These are phyloP conservation scores for Micropoecilia bifurca DNA, from an alignment of 2,797 vertebrate species.

Conservation along the genomic window DNA sequence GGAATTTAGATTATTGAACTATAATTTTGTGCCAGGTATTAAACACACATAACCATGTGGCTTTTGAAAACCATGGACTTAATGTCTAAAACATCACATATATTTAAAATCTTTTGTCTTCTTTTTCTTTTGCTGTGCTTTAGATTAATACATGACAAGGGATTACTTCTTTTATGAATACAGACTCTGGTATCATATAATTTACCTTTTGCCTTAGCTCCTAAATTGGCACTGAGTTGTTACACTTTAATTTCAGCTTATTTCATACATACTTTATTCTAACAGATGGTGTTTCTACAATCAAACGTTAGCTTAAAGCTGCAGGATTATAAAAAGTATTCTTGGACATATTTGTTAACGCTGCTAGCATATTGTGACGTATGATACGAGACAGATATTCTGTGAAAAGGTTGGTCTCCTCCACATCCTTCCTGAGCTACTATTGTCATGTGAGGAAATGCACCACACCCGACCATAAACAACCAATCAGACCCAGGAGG, in stretches of 20 bases:
- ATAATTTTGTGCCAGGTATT: neutral
- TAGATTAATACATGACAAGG: neutral
- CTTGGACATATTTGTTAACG: too few species aligned
- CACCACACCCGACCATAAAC: too few species aligned
- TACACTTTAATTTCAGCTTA: neutral
- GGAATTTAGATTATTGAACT: neutral
- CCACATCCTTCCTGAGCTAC: too few species aligned
- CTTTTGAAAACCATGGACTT: neutral
- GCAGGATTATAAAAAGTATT: too few species aligned
- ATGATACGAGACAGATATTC: too few species aligned
- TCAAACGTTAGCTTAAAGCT: neutral
- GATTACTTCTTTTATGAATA: neutral
- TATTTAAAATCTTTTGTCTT: neutral
- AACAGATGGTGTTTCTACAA: constrained; percentile 2
- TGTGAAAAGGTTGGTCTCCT: too few species aligned
- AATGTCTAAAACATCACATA: neutral
- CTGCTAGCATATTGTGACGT: too few species aligned
- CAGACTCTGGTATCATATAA: neutral
- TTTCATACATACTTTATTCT: neutral
- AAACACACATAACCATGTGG: neutral
- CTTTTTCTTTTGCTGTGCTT: neutral
- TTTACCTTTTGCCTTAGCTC: neutral
- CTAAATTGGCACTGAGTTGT: neutral
- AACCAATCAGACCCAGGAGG: too few species aligned
- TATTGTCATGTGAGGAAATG: too few species aligned